Evolutionary conservation across 2,888 invertebrate species (phyloP).

Genomic region (Imbricaverruca yamaguchii): DNA sequence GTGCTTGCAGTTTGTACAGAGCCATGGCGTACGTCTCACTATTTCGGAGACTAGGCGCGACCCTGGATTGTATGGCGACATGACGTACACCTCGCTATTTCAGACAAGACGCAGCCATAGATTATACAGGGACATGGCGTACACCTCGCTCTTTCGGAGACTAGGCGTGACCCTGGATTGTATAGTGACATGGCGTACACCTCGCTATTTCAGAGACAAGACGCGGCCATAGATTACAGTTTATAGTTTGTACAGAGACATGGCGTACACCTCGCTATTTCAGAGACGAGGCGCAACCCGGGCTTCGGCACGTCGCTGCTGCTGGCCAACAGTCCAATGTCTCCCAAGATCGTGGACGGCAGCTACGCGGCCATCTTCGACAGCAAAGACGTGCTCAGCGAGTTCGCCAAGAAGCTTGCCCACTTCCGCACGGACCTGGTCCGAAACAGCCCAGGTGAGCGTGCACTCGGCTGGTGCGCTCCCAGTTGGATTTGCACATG

Average conservation of each 20-base stretch:
- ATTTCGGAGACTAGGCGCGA: neutral
- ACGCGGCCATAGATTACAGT: slow-evolving; percentile 41
- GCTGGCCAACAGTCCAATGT: slow-evolving; percentile 89
- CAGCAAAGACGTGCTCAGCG: slow-evolving; percentile 59
- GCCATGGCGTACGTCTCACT: neutral
- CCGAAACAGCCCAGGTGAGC: slow-evolving; percentile 58
- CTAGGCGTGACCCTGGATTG: neutral
- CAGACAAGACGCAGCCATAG: slow-evolving; percentile 74
- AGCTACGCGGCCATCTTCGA: slow-evolving; percentile 88
- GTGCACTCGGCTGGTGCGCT: too few species aligned
- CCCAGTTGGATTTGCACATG: too few species aligned
- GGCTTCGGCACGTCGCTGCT: slow-evolving; percentile 89
- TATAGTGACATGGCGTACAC: too few species aligned
- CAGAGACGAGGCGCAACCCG: slow-evolving; percentile 76
- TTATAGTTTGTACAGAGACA: too few species aligned
- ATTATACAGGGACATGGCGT: slow-evolving; percentile 45
- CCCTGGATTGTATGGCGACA: too few species aligned
- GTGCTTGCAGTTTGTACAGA: neutral
- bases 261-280: neutral
- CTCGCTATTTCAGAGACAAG: neutral
- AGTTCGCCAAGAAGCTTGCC: slow-evolving; percentile 62
- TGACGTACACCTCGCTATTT: neutral
- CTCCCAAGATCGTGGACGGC: slow-evolving; percentile 91
- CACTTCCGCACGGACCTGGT: slow-evolving; percentile 58
- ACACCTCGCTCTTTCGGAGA: neutral